Base-by-base conservation (phyloP, 2,888 invertebrate genomes). In the Pseudococcus viburni region DNA sequence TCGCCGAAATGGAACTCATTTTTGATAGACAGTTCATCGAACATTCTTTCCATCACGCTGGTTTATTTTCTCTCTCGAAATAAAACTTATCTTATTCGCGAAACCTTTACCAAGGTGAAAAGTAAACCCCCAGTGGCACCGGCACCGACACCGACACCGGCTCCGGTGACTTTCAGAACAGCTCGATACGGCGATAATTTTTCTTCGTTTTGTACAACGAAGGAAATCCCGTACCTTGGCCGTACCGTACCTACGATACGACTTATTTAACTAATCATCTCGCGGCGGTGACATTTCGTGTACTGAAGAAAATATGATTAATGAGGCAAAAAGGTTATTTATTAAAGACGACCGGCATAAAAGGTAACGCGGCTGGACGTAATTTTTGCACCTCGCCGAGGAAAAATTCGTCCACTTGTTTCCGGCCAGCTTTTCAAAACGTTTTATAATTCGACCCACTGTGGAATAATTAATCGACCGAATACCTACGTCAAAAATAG, bases 251-350 rank as follows among this genome's bases (percentile, higher is more conserved):
- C 19, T 12, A n/a, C n/a, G 26, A 12, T 26, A 17, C 80, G 80
- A 83, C 80, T 83, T 83, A 83, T 83, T 83, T 46, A 83, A 83
- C 80, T 83, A 83, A 83, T 83, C 80, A 83, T 83, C 80, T 83
- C 46, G 64, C 64, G 80, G 22, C 64, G 80, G 80, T 83, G 80
- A 46, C 80, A 83, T 83, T 83, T 83, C 80, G 46, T 83, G 46
- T 83, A 73, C 80, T 11, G 80, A 83, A 83, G 46, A 46, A 83
- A 83, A 83, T 83, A 83, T 83, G 80, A 83, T 83, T 83, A 83
- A 83, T 83, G 80, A 83, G 19, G 46, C 80, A 46, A 83, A 83
- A 83, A 33, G 80, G 80, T 83, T 83, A 83, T 83, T 83, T 83
- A 83, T 83, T 83, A 42, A 83, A 83, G 80, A 83, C 39, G 19